These are phyloP conservation scores for Xyliphius kryptos DNA, from an alignment of 2,113 vertebrate species.

Conservation along the genomic window DNA sequence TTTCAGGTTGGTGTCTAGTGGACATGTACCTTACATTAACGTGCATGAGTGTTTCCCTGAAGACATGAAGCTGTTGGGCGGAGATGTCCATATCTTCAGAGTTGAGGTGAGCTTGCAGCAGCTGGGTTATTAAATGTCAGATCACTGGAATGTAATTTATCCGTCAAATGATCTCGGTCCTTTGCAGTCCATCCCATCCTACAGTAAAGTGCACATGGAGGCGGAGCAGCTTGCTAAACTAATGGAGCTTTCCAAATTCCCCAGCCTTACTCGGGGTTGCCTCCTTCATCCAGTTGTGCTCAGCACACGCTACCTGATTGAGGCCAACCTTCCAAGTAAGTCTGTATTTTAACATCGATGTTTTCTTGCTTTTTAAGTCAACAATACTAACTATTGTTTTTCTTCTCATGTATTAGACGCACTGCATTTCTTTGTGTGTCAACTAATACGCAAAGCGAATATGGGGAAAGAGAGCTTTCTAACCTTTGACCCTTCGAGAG, in stretches of 20 bases:
- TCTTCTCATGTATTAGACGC: constrained; percentile 58
- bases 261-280: constrained; percentile 69
- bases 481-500: constrained; percentile 59
- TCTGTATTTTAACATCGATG: background rate
- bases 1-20: constrained; percentile 57
- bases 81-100: constrained; percentile 51
- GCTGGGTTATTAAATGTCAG: too few relatives aligned
- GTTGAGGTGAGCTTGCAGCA: constrained; percentile 48
- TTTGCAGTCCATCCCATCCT: constrained; percentile 71
- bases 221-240: constrained; percentile 58
- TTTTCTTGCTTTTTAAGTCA: background rate
- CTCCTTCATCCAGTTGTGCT: constrained; percentile 79
- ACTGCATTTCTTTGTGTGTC: constrained; percentile 71
- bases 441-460: constrained; percentile 60
- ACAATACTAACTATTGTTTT: background rate
- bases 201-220: constrained; percentile 65
- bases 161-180: constrained; percentile 23
- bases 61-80: constrained; percentile 54
- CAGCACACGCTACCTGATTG: constrained; percentile 79
- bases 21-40: constrained; percentile 57
- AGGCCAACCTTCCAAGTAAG: constrained; percentile 85
- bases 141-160: too few relatives aligned
- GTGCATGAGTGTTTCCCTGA: constrained; percentile 55
- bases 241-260: constrained; percentile 78
- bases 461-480: constrained; percentile 58